A percentile compares a stretch with the other conserved stretches of the same genome.
Conservation (phyloP, 1,140 invertebrate species). For the Neelides sp. region DNA sequence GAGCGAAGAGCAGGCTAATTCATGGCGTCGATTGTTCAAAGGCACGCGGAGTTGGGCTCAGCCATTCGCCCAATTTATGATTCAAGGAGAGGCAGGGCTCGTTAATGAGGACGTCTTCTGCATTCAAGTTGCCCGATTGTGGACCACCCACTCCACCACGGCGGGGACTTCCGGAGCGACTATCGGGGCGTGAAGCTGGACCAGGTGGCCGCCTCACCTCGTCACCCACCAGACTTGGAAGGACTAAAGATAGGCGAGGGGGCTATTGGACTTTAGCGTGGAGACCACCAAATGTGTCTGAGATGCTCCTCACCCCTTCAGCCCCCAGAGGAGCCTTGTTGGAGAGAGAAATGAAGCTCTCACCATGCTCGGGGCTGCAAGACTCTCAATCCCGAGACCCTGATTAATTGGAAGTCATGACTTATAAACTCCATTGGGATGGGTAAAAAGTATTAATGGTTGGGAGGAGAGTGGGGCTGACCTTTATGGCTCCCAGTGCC, state of each 20-base stretch:
- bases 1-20: slow-evolving; percentile 23
- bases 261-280: slow-evolving; percentile 17
- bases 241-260: slow-evolving; percentile 2
- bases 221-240: not conserved
- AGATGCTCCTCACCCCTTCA: too few relatives aligned
- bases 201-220: too few relatives aligned
- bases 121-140: slow-evolving; percentile 19
- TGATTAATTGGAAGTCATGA: slow-evolving; percentile 26
- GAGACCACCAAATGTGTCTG: slow-evolving; percentile 19
- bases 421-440: slow-evolving; percentile 18
- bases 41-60: not conserved
- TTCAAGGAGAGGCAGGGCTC: slow-evolving; percentile 5
- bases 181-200: too few relatives aligned
- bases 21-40: slow-evolving; percentile 22
- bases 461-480: slow-evolving; percentile 11
- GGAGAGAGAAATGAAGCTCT: slow-evolving; percentile 2
- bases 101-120: slow-evolving; percentile 17
- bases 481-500: slow-evolving; percentile 5
- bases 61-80: not conserved
- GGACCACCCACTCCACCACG: slow-evolving; percentile 27
- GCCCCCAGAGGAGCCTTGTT: too few relatives aligned
- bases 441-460: slow-evolving; percentile 17
- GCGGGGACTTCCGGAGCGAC: too few relatives aligned
- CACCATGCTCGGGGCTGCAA: not conserved
- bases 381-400: too few relatives aligned